A percentile compares a stretch with the other conserved stretches of the same genome.
Conservation (phyloP, 2,888 invertebrate genomes). For the Drosophila mulleri region DNA sequence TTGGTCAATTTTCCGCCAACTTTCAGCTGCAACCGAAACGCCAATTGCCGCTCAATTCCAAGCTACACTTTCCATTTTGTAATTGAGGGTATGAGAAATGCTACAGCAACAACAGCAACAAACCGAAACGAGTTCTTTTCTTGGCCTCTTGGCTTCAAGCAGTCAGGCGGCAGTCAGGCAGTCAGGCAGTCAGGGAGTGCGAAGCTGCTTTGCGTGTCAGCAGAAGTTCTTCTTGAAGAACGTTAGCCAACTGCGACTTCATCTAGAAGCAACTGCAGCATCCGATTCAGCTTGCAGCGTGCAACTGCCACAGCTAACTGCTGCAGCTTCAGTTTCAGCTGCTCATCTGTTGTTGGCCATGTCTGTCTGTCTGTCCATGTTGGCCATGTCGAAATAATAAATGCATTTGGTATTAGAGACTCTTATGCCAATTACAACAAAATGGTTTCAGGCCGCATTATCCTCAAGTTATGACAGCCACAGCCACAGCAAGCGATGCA, state of each 20-base stretch:
- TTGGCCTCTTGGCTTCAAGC: constrained; percentile 47
- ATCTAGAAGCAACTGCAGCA: constrained; percentile 10
- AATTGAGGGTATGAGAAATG: constrained; percentile 37
- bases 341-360: constrained; percentile 15
- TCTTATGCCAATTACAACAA: constrained; percentile 79
- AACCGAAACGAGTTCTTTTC: constrained; percentile 40
- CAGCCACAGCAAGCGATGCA: constrained; percentile 34
- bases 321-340: constrained; percentile 3
- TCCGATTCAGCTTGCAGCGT: constrained; percentile 12
- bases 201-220: constrained; percentile 63
- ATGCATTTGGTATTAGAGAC: constrained; percentile 77
- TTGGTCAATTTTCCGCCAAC: neutral
- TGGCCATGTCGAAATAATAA: constrained; percentile 77
- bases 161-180: constrained; percentile 10
- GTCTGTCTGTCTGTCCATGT: constrained; percentile 27
- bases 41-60: constrained; percentile 2
- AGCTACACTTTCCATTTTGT: constrained; percentile 37
- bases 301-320: constrained; percentile 10
- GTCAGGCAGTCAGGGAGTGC: constrained; percentile 14
- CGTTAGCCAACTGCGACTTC: constrained; percentile 15
- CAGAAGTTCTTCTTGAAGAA: constrained; percentile 29
- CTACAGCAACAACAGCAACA: constrained; percentile 1
- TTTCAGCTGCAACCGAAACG: neutral
- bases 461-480: constrained; percentile 80
- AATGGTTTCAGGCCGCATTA: constrained; percentile 82